Conservation (phyloP, 2,888 invertebrate genomes). For the Drosophila austrosaltans region DNA sequence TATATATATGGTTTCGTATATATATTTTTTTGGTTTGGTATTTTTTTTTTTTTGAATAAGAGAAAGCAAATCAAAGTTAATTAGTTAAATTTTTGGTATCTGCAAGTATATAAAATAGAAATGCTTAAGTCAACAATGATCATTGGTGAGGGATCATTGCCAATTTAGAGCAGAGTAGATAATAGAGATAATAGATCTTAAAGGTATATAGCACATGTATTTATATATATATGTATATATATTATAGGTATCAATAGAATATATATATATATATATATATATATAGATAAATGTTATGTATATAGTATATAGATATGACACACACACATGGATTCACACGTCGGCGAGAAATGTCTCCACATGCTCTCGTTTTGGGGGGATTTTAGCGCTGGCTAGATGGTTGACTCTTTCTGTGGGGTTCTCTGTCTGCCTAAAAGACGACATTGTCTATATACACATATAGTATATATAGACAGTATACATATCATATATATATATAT, state of each 20-base stretch:
- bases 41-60: slow-evolving; percentile 77
- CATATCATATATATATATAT: slow-evolving; percentile 28
- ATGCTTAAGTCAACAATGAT: slow-evolving; percentile 80
- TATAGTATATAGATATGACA: slow-evolving; percentile 24
- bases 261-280: slow-evolving; percentile 26
- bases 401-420: slow-evolving; percentile 49
- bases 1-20: slow-evolving; percentile 37
- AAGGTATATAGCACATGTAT: slow-evolving; percentile 31
- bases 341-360: slow-evolving; percentile 74
- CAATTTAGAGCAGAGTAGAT: slow-evolving; percentile 62
- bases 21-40: slow-evolving; percentile 44
- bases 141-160: slow-evolving; percentile 64
- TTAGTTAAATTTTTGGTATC: slow-evolving; percentile 81
- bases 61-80: slow-evolving; percentile 82
- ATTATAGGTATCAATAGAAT: slow-evolving; percentile 30
- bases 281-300: slow-evolving; percentile 25
- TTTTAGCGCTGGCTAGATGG: slow-evolving; percentile 69
- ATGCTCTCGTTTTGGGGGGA: slow-evolving; percentile 65
- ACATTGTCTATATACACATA: slow-evolving; percentile 43
- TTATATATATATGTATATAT: slow-evolving; percentile 33
- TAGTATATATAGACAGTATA: slow-evolving; percentile 43
- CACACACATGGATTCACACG: slow-evolving; percentile 51
- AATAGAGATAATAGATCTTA: slow-evolving; percentile 37
- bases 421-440: slow-evolving; percentile 27
- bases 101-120: slow-evolving; percentile 79